Conservation (phyloP, 2,888 invertebrate genomes). For the Phorcus lineatus region DNA sequence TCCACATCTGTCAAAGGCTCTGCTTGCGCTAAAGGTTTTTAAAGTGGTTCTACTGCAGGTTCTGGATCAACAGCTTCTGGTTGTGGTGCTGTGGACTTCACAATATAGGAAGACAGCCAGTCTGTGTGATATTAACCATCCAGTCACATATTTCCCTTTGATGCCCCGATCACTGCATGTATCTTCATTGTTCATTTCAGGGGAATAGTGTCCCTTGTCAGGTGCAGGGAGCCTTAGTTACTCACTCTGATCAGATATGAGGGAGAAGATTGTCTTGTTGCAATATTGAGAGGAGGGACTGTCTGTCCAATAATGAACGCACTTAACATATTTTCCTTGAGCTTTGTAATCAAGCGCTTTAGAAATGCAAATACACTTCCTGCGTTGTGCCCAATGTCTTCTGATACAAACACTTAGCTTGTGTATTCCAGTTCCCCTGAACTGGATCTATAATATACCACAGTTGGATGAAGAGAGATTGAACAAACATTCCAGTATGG, state of each 20-base stretch:
- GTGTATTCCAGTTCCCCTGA: too few relatives aligned
- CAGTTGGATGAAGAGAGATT: too few relatives aligned
- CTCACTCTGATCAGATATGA: conserved; percentile 3
- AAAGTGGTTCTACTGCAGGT: background rate
- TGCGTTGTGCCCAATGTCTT: too few relatives aligned
- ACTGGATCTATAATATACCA: too few relatives aligned
- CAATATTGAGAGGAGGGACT: conserved; percentile 44
- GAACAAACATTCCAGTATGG: too few relatives aligned
- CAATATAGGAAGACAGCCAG: background rate
- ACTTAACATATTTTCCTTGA: background rate
- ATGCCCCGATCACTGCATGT: too few relatives aligned
- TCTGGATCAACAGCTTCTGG: too few relatives aligned
- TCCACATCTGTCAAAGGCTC: background rate
- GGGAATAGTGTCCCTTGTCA: too few relatives aligned
- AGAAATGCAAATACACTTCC: too few relatives aligned
- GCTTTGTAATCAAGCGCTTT: too few relatives aligned
- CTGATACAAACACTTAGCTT: too few relatives aligned
- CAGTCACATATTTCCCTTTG: background rate
- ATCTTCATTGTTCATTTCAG: too few relatives aligned
- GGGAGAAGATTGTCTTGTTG: conserved; percentile 39
- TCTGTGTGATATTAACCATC: background rate
- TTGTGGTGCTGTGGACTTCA: background rate
- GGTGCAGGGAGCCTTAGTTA: background rate
- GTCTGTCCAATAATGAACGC: conserved; percentile 44
- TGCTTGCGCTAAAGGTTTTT: background rate